Evolutionary conservation across 2,797 vertebrate species (phyloP), one percentile per base, ranked within the genome.

Genomic region (Parambassis ranga): DNA sequence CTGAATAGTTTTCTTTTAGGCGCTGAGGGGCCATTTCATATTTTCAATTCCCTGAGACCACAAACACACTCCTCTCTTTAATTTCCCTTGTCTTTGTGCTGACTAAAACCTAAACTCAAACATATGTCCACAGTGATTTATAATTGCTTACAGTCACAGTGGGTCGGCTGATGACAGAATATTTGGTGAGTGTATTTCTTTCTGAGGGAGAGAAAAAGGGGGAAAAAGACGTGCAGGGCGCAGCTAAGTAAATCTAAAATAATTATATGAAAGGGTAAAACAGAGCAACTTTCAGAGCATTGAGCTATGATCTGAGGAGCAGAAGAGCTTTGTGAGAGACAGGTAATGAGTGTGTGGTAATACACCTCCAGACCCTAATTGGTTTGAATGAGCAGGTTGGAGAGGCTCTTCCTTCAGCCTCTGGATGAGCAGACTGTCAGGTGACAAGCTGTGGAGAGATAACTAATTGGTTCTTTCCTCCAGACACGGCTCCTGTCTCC

Each of bases 301-400:
- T 71, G 71, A 77, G 61, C 61, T 69, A 66, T 5, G 13, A 64
- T 69, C 53, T 68, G 61, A 72, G 65, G 69, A 77, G 77, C 77
- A 64, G 49, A 68, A 47, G 63, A 55, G 64, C 37, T 31, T 51
- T 58, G 73, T 75, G 77, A 75, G 52, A 71, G 74, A 70, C 65
- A 74, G 77, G 75, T 87, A 84, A 87, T 91, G 78, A 89, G 71
- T 68, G 62, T 77, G 71, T 77, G 80, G 67, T 88, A 81, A 90
- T 82, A 65, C 83, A 86, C 73, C 75, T 85, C 73, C 61, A 77
- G 71, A 69, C 60, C 75, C 57, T 89, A 88, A 88, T 89, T 87
- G 85, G 81, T 86, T 84, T 84, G 80, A 89, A 88, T 67, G 83
- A 66, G 78, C 60, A 36, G 75, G 44, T 73, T 84, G 77, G 71